Base-by-base conservation (phyloP, 2,113 vertebrate genomes). In the Ursus arctos region DNA sequence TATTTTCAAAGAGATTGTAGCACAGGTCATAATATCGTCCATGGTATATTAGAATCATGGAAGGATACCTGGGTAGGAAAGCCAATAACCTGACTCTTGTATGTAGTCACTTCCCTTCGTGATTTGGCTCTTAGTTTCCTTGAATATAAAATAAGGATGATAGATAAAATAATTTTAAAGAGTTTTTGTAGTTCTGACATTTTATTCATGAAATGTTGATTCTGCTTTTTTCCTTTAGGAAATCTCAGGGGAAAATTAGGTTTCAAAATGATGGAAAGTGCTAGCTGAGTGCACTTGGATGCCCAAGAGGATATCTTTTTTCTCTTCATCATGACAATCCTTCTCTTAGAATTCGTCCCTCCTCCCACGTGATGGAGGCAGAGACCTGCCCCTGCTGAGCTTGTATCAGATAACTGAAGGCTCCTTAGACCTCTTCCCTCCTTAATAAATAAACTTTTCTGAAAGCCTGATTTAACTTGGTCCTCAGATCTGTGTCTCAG, bases 191-290 rank as follows among this genome's bases (percentile, higher is more conserved):
- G 26, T 4, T 72, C 67, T 88, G 55, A 69, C 3, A 36, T 36
- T 90, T 13, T 92, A 59, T 63, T 80, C 57, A 79, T 65, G 3
- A 91, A 94, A 84, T 76, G 0, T 49, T 85, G 94, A 49, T 76
- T 95, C n/a, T 88, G 26, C 65, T 24, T 84, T 24, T 94, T 76
- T 80, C 24, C 22, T 94, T 85, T 85, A 97, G 97, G 77, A 98
- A 97, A 88, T 95, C 97, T 80, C 3, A 0, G 13, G 96, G 96
- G 3, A 53, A 4, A 47, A 93, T 97, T 81, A 88, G 5, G 18
- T 96, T 81, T 88, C 22, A 22, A 18, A 40, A 2, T 8, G 71
- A 97, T 77, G 95, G 88, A 71, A 33, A 9, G 16, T 93, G 97
- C 61, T 95, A 97, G 80, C 49, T 69, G 71, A 81, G 14, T 84